Evolutionary conservation across 1,140 invertebrate species (phyloP).

Genomic region (Brachionus calyciflorus): DNA sequence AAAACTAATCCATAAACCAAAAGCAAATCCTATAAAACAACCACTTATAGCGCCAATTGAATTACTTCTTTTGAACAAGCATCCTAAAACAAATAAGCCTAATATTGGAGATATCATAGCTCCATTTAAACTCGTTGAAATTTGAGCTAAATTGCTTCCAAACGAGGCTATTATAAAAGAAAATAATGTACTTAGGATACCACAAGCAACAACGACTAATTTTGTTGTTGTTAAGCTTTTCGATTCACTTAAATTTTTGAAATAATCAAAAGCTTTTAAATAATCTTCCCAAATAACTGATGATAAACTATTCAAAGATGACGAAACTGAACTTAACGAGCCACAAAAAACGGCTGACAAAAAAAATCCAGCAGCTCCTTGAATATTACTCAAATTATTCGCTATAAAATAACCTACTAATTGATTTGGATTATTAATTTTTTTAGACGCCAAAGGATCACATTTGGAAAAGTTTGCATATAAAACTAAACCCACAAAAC

Average conservation of each 20-base stretch:
- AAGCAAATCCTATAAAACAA: not conserved
- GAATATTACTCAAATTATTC: conserved; percentile 50
- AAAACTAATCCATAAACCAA: conserved; percentile 22
- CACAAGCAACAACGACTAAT: conserved; percentile 46
- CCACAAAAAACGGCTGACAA: conserved; percentile 58
- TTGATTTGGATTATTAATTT: conserved; percentile 65
- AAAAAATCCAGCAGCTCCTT: conserved; percentile 58
- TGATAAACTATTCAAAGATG: conserved; percentile 77
- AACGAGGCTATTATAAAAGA: conserved; percentile 46
- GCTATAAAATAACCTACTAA: conserved; percentile 27
- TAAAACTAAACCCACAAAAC: conserved; percentile 65
- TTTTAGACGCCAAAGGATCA: conserved; percentile 53
- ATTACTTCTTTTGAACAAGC: conserved; percentile 57
- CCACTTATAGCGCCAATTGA: not conserved
- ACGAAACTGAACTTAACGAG: conserved; percentile 61
- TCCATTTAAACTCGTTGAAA: conserved; percentile 55
- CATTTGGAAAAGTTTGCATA: conserved; percentile 57
- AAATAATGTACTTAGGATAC: conserved; percentile 44
- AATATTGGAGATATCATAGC: conserved; percentile 56
- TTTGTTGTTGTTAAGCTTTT: not conserved
- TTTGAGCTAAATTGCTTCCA: conserved; percentile 50
- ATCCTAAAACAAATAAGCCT: conserved; percentile 57
- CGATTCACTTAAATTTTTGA: conserved; percentile 8
- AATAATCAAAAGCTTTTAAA: conserved; percentile 50
- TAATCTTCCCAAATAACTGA: conserved; percentile 87